Evolutionary conservation across 2,888 invertebrate genomes (phyloP).

Genomic region (Eubasilissa splendida): DNA sequence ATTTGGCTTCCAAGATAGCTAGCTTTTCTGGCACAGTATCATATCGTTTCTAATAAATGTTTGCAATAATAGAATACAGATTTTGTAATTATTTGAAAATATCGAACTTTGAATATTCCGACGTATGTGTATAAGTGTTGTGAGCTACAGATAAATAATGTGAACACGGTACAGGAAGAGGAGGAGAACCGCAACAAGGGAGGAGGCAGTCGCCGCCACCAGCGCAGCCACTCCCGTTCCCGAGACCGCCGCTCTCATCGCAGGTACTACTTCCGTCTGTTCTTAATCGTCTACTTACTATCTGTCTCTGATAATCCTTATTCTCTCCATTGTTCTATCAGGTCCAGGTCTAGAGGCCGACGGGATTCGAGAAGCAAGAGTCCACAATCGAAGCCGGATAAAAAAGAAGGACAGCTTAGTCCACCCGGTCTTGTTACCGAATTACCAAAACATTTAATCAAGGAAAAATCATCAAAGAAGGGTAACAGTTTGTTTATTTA

Average conservation of each 20-base stretch:
- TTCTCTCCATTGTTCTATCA: conserved; percentile 7
- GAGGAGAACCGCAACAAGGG: conserved; percentile 71
- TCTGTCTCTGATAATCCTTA: not conserved
- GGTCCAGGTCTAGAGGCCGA: conserved; percentile 55
- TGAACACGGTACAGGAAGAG: conserved; percentile 74
- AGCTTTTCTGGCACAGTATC: too few relatives aligned
- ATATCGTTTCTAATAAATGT: too few relatives aligned
- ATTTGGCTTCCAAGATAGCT: too few relatives aligned
- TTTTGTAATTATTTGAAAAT: too few relatives aligned
- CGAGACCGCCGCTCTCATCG: conserved; percentile 61
- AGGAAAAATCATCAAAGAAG: conserved; percentile 54
- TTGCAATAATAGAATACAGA: too few relatives aligned
- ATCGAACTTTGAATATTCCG: too few relatives aligned
- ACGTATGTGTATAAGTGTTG: too few relatives aligned
- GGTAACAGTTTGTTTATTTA: conserved; percentile 30
- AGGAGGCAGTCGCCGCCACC: conserved; percentile 65
- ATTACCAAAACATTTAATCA: conserved; percentile 55
- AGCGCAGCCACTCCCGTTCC: conserved; percentile 64
- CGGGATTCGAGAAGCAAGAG: conserved; percentile 52
- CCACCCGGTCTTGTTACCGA: conserved; percentile 57
- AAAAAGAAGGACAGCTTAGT: conserved; percentile 54
- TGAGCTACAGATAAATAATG: too few relatives aligned
- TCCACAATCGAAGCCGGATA: conserved; percentile 38
- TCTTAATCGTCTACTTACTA: not conserved
- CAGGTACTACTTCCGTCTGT: not conserved